Conservation (phyloP, 2,888 invertebrate genomes). For the Labia minor region DNA sequence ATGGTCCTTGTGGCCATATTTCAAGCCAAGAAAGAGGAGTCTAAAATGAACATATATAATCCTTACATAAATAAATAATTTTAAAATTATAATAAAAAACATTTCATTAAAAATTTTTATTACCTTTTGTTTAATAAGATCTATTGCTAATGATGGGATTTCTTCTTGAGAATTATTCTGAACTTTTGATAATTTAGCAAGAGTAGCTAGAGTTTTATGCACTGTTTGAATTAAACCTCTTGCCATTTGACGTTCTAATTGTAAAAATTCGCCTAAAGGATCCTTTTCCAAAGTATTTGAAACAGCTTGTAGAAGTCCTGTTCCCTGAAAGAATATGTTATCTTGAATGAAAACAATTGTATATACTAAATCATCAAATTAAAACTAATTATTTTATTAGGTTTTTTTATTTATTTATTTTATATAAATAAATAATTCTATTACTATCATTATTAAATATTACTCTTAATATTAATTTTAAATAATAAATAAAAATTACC, state of each 20-base stretch:
- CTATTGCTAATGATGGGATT: neutral
- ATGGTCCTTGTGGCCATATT: neutral
- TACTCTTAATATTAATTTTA: too few species aligned
- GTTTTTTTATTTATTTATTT: slow-evolving; percentile 49
- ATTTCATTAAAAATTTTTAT: neutral
- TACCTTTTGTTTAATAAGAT: slow-evolving; percentile 1
- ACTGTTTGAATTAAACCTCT: slow-evolving; percentile 49
- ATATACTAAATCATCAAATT: neutral
- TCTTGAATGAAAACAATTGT: neutral
- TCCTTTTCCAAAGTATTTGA: slow-evolving; percentile 25
- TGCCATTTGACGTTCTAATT: slow-evolving; percentile 49
- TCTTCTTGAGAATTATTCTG: neutral
- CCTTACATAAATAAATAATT: slow-evolving; percentile 18
- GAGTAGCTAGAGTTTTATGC: slow-evolving; percentile 46
- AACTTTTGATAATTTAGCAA: slow-evolving; percentile 30
- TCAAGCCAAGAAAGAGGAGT: neutral
- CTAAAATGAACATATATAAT: neutral
- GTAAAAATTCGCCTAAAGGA: slow-evolving; percentile 50
- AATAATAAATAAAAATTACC: slow-evolving; percentile 27
- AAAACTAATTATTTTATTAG: slow-evolving; percentile 32
- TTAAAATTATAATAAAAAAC: slow-evolving; percentile 5
- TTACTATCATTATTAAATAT: too few species aligned
- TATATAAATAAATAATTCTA: slow-evolving; percentile 36
- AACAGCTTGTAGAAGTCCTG: neutral
- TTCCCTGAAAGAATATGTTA: neutral